Base-by-base conservation (phyloP, 2,888 invertebrate species). In the Tenthredo scrophulariae region DNA sequence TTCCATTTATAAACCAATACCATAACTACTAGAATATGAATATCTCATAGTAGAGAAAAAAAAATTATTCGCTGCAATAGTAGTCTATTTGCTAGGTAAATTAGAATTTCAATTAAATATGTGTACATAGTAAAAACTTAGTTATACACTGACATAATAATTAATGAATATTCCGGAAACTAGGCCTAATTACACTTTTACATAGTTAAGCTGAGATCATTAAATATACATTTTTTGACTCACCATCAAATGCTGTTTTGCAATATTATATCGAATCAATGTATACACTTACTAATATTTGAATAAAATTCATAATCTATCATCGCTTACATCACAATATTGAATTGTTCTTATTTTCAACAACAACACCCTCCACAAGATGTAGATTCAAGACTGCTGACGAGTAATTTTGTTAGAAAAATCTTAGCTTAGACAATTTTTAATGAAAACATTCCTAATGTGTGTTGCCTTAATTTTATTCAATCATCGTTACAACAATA, bases 401-500 rank as follows among this genome's bases (percentile, higher is more conserved):
- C 1, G 18, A 70, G 46, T 22, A 9, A 15, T 67, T 33, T 18
- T 67, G 1, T 0, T 29, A 2, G 22, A n/a, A 74, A 37, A 26
- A 4, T 29, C 1, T 75, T 10, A 9, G 77, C 43, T 29, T 1
- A 26, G 15, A 37, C 10, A 26, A 40, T 62, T 22, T 80, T 40
- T 22, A 62, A 80, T 33, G 2, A 37, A 79, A 29, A 26, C 15
- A 75, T 72, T 37, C 3, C 75, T 3, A 50, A 72, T 40, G 46
- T 40, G 46, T 88, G 89, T 87, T 89, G 89, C 88, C 89, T 91
- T 91, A 92, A 90, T 91, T 93, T 92, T 92, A 92, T 93, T 92
- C 88, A 91, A 91, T 91, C 89, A 87, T 90, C 87, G 87, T 90
- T 92, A 93, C 92, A 93, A 93, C 92, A 93, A 92, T 90, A 91